These are phyloP conservation scores for Lithophane leautieri DNA, from an alignment of 2,888 invertebrate species.

Conservation along the genomic window DNA sequence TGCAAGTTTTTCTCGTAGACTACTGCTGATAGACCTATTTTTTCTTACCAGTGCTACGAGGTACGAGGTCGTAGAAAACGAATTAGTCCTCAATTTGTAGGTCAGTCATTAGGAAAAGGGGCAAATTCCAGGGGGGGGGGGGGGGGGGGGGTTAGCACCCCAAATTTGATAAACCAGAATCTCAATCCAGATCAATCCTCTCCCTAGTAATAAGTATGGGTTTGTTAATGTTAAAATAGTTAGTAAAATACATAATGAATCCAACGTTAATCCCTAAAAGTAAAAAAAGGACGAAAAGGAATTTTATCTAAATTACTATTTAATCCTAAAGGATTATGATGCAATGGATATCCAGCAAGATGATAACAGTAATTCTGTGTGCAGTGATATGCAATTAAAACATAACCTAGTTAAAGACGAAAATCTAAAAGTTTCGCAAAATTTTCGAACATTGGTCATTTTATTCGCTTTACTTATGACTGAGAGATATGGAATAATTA, in stretches of 20 bases:
- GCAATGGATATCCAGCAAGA: background rate
- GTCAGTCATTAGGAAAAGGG: background rate
- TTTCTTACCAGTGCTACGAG: slow-evolving; percentile 40
- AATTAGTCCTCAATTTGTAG: background rate
- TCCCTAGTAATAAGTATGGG: no score
- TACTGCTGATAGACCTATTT: slow-evolving; percentile 19
- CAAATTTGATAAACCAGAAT: no score
- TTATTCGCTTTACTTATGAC: background rate
- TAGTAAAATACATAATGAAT: no score
- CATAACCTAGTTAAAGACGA: background rate
- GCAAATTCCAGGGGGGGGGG: background rate
- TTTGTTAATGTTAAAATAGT: no score
- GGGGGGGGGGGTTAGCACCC: no score
- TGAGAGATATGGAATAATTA: background rate
- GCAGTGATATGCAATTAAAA: background rate
- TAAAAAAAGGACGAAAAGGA: no score
- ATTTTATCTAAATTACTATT: no score
- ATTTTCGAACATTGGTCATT: background rate
- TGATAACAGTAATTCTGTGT: background rate
- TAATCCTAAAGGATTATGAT: no score
- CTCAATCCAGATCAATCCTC: no score
- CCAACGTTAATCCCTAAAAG: no score
- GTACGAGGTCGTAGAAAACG: slow-evolving; percentile 16
- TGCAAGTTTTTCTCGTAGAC: slow-evolving; percentile 20
- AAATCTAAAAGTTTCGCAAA: background rate